These are phyloP conservation scores for Passer domesticus DNA, from an alignment of 2,113 vertebrate genomes.

Conservation along the genomic window DNA sequence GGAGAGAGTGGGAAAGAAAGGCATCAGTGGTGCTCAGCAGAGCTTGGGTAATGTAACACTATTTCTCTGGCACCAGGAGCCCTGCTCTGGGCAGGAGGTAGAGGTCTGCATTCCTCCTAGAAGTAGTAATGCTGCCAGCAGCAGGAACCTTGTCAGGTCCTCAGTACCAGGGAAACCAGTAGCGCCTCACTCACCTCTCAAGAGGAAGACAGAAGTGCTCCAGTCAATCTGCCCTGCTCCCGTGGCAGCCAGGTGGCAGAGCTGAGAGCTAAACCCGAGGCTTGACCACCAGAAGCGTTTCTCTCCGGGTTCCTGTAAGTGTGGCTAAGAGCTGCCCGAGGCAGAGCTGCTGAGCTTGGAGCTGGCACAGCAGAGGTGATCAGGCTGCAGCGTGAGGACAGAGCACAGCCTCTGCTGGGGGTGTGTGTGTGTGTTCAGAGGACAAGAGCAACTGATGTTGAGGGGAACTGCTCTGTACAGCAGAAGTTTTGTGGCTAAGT, in stretches of 20 bases:
- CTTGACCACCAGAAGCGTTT: accelerated
- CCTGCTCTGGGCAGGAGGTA: not conserved
- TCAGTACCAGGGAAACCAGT: not conserved
- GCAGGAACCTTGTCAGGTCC: not conserved
- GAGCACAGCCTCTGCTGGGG: not conserved
- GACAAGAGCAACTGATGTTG: not conserved
- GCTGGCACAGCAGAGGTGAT: accelerated
- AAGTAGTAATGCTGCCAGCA: not conserved
- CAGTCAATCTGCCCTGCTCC: not conserved
- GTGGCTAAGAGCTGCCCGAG: not conserved
- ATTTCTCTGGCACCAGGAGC: not conserved
- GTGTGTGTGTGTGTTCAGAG: accelerated
- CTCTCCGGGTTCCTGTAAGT: not conserved
- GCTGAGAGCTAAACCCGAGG: not conserved
- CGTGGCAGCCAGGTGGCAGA: not conserved
- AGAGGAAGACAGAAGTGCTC: accelerated
- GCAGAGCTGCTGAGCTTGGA: not conserved
- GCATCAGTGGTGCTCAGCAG: not conserved
- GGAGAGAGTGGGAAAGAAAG: not conserved
- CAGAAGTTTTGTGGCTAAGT: not conserved
- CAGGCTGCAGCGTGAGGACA: not conserved
- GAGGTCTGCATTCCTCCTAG: not conserved
- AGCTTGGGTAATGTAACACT: not conserved
- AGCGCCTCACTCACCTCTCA: not conserved
- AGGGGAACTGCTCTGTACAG: not conserved